Percentiles rank a stretch among this genome's conserved stretches.
Conservation (phyloP, 2,888 invertebrate genomes). For the Orthonevra nobilis region DNA sequence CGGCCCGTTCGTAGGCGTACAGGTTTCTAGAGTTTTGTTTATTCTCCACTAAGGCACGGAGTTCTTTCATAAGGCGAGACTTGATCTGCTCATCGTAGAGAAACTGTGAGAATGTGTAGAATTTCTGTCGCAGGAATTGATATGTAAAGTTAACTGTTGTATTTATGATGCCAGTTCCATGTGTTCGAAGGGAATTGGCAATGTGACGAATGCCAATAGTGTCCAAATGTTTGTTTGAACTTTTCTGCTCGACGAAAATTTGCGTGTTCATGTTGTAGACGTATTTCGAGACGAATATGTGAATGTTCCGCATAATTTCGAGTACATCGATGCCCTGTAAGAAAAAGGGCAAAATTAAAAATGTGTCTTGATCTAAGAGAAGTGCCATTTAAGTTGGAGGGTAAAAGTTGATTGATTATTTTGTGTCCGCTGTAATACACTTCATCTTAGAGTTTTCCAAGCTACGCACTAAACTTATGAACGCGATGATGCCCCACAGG, state of each 20-base stretch:
- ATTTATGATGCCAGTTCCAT: constrained; percentile 97
- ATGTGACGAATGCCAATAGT: constrained; percentile 97
- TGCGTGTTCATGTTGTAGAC: constrained; percentile 98
- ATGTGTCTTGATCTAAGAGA: too few relatives aligned
- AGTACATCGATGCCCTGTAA: constrained; percentile 93
- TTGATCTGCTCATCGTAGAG: constrained; percentile 99
- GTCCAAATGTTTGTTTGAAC: constrained; percentile 95
- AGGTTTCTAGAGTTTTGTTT: constrained; percentile 74
- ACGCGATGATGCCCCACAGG: too few relatives aligned
- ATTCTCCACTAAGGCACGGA: constrained; percentile 88
- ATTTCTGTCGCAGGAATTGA: constrained; percentile 95
- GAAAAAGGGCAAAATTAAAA: background rate
- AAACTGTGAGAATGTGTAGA: constrained; percentile 97
- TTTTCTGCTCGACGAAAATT: constrained; percentile 95
- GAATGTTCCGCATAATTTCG: constrained; percentile 98
- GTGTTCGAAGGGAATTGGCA: constrained; percentile 97
- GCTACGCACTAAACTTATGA: too few relatives aligned
- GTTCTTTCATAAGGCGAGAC: constrained; percentile 93
- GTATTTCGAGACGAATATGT: constrained; percentile 95
- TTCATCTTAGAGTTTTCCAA: too few relatives aligned
- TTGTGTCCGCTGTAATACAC: too few relatives aligned
- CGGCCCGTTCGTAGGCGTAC: constrained; percentile 89
- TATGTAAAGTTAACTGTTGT: constrained; percentile 96
- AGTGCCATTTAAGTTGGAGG: too few relatives aligned
- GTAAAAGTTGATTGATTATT: too few relatives aligned